phyloP scores from a whole-genome alignment of 2,113 vertebrate genomes.

The Cavia aperea region DNA sequence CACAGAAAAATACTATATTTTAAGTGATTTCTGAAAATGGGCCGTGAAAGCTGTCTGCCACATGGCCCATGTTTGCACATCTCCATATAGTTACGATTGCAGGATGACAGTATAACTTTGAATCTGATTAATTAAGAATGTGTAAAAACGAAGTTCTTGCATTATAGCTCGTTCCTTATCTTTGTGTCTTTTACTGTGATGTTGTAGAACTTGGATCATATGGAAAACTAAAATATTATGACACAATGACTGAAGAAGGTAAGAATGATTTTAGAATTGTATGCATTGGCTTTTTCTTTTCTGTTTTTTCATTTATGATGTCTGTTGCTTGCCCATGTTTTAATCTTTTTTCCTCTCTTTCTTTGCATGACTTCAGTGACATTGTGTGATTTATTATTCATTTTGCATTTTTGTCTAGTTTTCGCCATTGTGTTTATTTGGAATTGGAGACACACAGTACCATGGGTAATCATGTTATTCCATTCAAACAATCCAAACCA shows the following conservation, averaged over 20 bases:
- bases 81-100: conserved; percentile 66
- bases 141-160: conserved; percentile 79
- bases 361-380: conserved; percentile 81
- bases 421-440: conserved; percentile 70
- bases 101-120: conserved; percentile 68
- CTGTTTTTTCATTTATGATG: conserved; percentile 60
- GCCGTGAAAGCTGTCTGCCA: conserved; percentile 48
- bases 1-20: conserved; percentile 55
- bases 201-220: conserved; percentile 99
- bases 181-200: conserved; percentile 97
- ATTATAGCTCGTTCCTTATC: conserved; percentile 91
- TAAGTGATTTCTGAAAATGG: conserved; percentile 62
- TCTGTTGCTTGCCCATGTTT: conserved; percentile 72
- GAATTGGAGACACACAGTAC: conserved; percentile 59
- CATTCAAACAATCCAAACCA: conserved; percentile 55
- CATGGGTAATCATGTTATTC: conserved; percentile 61
- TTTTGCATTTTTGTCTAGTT: conserved; percentile 70
- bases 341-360: conserved; percentile 67
- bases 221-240: conserved; percentile 99
- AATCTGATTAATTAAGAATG: conserved; percentile 78
- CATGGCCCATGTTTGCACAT: conserved; percentile 67
- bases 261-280: conserved; percentile 89
- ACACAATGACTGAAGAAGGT: conserved; percentile 99
- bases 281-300: conserved; percentile 76
- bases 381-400: conserved; percentile 64